Conservation (phyloP, 2,113 vertebrate species). For the Strix aluco region DNA sequence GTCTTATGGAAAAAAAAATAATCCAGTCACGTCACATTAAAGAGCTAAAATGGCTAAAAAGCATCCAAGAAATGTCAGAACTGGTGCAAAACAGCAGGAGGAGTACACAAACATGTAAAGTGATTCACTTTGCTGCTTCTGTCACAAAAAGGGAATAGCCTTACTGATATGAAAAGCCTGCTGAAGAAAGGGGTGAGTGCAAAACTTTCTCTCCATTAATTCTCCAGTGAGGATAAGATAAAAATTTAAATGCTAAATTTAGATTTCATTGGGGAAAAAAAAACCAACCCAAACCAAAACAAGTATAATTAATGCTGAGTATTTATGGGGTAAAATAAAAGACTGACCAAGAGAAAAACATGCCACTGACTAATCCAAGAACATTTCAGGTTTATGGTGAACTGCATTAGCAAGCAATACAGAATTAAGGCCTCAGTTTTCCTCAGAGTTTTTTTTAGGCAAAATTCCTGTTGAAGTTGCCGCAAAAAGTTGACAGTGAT, state of each 20-base stretch:
- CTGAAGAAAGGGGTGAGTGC: neutral
- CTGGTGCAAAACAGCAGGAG: neutral
- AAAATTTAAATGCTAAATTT: neutral
- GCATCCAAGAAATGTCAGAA: neutral
- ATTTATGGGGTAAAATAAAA: conserved; percentile 13
- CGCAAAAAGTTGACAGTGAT: neutral
- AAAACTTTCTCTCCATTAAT: neutral
- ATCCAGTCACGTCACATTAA: neutral
- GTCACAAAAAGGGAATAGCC: neutral
- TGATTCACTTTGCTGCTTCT: neutral
- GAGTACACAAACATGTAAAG: rapidly evolving
- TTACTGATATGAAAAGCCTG: neutral
- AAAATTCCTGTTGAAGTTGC: neutral
- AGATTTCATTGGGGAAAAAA: neutral
- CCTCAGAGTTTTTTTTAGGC: neutral
- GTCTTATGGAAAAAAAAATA: neutral
- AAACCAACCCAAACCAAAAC: neutral
- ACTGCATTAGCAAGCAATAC: neutral
- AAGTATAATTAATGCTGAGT: neutral
- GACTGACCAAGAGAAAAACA: neutral
- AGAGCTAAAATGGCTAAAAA: neutral
- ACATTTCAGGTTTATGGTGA: neutral
- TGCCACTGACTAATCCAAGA: neutral
- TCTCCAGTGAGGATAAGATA: neutral
- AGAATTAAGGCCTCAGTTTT: neutral